Conservation (phyloP, 2,797 vertebrate genomes). For the Lates japonicus region DNA sequence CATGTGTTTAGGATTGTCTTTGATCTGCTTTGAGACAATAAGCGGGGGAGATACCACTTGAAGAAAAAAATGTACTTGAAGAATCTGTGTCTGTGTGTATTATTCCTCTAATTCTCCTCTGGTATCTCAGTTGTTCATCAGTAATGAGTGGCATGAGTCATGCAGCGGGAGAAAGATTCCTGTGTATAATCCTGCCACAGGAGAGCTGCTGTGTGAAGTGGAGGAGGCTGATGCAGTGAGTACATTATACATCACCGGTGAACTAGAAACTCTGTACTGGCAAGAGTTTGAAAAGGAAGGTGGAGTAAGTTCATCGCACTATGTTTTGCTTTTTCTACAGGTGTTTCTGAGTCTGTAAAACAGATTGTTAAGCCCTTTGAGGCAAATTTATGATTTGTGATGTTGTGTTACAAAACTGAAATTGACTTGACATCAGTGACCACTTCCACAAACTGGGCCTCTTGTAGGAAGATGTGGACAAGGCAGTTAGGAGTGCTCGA, state of each 20-base stretch:
- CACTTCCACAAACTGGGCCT: not conserved
- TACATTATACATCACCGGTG: not conserved
- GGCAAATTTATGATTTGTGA: not conserved
- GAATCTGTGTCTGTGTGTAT: not conserved
- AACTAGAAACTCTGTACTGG: not conserved
- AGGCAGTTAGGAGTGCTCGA: constrained; percentile 90
- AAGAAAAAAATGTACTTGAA: not conserved
- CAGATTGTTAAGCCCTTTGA: not conserved
- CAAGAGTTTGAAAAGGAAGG: not conserved
- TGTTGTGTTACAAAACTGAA: too few relatives aligned
- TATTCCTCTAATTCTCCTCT: not conserved
- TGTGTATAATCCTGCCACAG: constrained; percentile 89
- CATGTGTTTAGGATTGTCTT: not conserved
- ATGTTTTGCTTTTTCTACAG: too few relatives aligned
- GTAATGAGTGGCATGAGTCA: constrained; percentile 91
- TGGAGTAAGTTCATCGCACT: not conserved
- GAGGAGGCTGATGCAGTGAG: constrained; percentile 90
- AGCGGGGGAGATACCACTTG: not conserved
- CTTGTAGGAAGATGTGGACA: constrained; percentile 88
- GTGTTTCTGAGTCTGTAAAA: too few relatives aligned
- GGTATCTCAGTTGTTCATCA: constrained; percentile 89
- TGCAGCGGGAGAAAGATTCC: constrained; percentile 88
- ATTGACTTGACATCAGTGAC: not conserved
- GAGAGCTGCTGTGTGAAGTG: constrained; percentile 90
- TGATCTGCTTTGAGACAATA: constrained; percentile 25